phyloP scores from a whole-genome alignment of 1,140 invertebrate species.

The Polyergus mexicanus region DNA sequence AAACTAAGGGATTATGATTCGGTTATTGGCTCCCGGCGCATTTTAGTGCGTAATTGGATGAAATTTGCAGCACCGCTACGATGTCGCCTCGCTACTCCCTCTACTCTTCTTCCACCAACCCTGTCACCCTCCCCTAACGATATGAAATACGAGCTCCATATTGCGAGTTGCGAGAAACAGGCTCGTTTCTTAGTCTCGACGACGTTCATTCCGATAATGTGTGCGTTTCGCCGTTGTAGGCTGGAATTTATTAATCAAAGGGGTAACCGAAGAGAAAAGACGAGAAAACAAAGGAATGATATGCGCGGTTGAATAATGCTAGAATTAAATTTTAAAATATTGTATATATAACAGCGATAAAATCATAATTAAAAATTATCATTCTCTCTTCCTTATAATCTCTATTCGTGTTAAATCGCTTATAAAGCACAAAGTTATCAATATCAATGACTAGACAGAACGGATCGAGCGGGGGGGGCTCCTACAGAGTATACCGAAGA shows the following conservation, averaged over 20 bases:
- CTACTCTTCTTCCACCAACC: constrained; percentile 39
- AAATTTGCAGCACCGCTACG: constrained; percentile 74
- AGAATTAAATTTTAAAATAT: not conserved
- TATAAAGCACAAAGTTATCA: constrained; percentile 38
- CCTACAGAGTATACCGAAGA: constrained; percentile 8
- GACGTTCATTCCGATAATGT: constrained; percentile 43
- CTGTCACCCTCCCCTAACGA: constrained; percentile 37
- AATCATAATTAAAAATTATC: constrained; percentile 34
- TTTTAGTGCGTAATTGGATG: constrained; percentile 80
- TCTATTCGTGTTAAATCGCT: constrained; percentile 17
- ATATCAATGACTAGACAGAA: constrained; percentile 21
- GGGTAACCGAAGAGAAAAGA: constrained; percentile 53
- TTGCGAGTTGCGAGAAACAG: constrained; percentile 71
- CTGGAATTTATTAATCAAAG: constrained; percentile 55
- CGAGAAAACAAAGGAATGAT: constrained; percentile 1
- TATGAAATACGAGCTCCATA: constrained; percentile 77
- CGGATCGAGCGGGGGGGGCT: not conserved
- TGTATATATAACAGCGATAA: constrained; percentile 8
- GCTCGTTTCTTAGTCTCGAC: constrained; percentile 52
- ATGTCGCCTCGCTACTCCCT: constrained; percentile 58
- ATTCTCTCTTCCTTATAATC: not conserved
- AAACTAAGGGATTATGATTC: constrained; percentile 84
- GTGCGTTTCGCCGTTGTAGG: constrained; percentile 51
- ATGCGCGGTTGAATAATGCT: constrained; percentile 6
- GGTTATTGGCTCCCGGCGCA: constrained; percentile 80